Percentiles rank a stretch among this genome's conserved stretches.
These are phyloP conservation scores for Eretmochelys imbricata DNA, from an alignment of 2,113 vertebrate species.

Conservation along the genomic window DNA sequence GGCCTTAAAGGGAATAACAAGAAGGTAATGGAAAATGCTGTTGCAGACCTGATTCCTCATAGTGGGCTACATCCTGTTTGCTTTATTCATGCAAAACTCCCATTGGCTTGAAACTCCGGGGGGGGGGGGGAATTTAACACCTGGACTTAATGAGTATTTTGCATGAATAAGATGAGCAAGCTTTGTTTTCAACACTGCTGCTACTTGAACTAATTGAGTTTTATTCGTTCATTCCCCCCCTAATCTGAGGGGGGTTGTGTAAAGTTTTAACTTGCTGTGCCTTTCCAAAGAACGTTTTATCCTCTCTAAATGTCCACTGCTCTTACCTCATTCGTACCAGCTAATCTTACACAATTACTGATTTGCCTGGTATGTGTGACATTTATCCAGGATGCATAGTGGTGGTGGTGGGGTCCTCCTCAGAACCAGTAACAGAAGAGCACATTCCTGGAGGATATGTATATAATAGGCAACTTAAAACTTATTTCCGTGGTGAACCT, in stretches of 20 bases:
- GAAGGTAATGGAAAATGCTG: neutral
- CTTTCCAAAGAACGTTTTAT: neutral
- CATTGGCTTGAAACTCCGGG: neutral
- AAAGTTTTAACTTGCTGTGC: neutral
- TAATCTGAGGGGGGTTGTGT: neutral
- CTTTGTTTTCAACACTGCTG: neutral
- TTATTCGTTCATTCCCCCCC: neutral
- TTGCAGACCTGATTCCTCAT: neutral
- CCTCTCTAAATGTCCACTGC: rapidly evolving
- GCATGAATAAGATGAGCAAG: neutral
- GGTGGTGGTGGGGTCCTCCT: neutral
- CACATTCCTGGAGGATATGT: slow-evolving; percentile 1
- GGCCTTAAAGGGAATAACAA: neutral
- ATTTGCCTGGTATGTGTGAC: neutral
- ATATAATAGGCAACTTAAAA: neutral
- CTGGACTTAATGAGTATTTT: slow-evolving; percentile 23
- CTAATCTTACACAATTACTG: neutral
- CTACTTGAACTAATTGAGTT: neutral
- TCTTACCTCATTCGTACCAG: neutral
- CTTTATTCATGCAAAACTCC: neutral
- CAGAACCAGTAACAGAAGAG: neutral
- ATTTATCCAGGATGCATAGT: rapidly evolving
- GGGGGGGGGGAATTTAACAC: neutral
- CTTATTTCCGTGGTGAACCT: neutral
- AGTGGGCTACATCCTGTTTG: neutral